Evolutionary conservation across 2,113 vertebrate species (phyloP).

Genomic region (Patagioenas fasciata): DNA sequence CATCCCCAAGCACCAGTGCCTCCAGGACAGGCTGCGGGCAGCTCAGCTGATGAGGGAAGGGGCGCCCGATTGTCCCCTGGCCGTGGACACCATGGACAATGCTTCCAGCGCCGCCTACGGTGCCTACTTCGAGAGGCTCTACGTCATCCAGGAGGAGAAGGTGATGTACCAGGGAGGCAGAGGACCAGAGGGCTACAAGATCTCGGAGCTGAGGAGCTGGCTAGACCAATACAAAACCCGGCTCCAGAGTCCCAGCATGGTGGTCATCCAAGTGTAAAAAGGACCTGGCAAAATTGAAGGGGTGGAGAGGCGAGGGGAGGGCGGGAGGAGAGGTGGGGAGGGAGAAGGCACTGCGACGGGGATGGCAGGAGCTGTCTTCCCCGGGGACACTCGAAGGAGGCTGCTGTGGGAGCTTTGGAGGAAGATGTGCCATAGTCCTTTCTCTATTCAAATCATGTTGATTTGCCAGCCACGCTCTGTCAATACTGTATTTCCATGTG

Average conservation of each 20-base stretch:
- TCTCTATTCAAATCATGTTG: slow-evolving; percentile 72
- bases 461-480: slow-evolving; percentile 70
- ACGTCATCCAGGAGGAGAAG: slow-evolving; percentile 87
- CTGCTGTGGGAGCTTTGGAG: slow-evolving; percentile 53
- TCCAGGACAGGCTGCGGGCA: slow-evolving; percentile 92
- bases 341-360: not conserved
- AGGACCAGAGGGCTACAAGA: slow-evolving; percentile 95
- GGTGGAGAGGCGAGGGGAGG: slow-evolving; percentile 4
- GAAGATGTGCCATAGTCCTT: slow-evolving; percentile 61
- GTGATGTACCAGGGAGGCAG: slow-evolving; percentile 95
- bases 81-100: slow-evolving; percentile 97
- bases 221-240: slow-evolving; percentile 86
- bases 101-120: slow-evolving; percentile 96
- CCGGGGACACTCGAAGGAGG: slow-evolving; percentile 45
- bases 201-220: slow-evolving; percentile 93
- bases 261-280: slow-evolving; percentile 86
- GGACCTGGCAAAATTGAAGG: slow-evolving; percentile 46
- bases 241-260: slow-evolving; percentile 68
- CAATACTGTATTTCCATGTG: slow-evolving; percentile 60
- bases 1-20: slow-evolving; percentile 93
- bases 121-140: slow-evolving; percentile 98
- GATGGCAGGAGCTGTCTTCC: slow-evolving; percentile 9
- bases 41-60: slow-evolving; percentile 87
- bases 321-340: not conserved
- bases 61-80: slow-evolving; percentile 85